phyloP scores from a whole-genome alignment of 1,140 invertebrate species.

The Cydia amplana region DNA sequence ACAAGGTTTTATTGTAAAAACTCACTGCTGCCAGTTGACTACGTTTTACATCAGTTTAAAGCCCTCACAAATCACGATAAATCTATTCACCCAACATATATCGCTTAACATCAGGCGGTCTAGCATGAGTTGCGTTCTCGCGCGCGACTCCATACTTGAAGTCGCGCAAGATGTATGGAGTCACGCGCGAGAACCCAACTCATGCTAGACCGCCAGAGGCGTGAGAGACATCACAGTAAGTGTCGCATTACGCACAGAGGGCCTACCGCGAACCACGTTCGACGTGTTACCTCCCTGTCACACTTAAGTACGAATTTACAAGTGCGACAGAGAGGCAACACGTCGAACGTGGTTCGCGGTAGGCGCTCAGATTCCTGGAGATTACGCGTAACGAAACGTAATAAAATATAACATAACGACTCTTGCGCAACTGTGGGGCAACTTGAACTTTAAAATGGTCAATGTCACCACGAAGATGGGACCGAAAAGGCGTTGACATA shows the following conservation, averaged over 20 bases:
- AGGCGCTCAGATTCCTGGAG: conserved; percentile 39
- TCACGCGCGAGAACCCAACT: no score
- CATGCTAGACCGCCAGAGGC: no score
- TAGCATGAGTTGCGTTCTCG: no score
- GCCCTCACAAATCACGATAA: conserved; percentile 4
- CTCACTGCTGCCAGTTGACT: not conserved
- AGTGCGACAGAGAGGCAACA: no score
- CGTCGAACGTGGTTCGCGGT: no score
- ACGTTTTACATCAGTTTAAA: conserved; percentile 1
- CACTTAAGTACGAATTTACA: no score
- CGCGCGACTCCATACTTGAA: no score
- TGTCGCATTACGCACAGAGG: conserved; percentile 27
- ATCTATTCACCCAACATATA: not conserved
- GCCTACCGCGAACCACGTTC: no score
- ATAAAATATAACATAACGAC: conserved; percentile 43
- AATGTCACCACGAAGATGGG: conserved; percentile 48
- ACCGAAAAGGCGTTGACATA: conserved; percentile 26
- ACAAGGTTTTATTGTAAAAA: not conserved
- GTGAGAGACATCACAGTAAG: conserved; percentile 21
- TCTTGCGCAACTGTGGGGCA: conserved; percentile 52
- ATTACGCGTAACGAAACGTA: conserved; percentile 49
- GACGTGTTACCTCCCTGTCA: no score
- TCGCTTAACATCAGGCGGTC: not conserved
- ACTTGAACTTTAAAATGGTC: conserved; percentile 58
- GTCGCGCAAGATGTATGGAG: no score